Evolutionary conservation across 2,888 invertebrate species (phyloP), one percentile per base, ranked within the genome.

Genomic region (Cryptophagus acutangulus): DNA sequence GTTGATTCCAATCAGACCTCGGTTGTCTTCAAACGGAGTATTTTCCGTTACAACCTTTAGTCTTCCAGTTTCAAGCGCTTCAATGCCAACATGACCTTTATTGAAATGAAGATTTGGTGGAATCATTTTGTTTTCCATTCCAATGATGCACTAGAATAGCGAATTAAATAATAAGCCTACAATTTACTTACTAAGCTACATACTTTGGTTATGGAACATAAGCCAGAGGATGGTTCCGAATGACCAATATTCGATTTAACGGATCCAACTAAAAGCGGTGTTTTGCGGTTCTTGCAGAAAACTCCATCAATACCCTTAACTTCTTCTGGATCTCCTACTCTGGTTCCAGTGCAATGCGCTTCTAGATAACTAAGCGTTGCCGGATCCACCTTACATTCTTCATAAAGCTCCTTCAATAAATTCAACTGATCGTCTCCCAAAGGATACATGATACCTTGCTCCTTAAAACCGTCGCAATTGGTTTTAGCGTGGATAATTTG

Each of bases 221-320:
- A 71, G 5, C 91, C 87, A 3, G 88, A 87, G 1, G 81, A 80
- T 1, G 93, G 86, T 63, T 96, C 96, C 0, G 88, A 79, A 67
- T 96, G 96, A 0, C 96, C 96, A 65, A 94, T 76, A 68, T 94
- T 96, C 0, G 93, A 92, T 65, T 96, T 96, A 18, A 93, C 82
- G 0, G 94, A 90, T 1, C 95, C 95, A 42, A 96, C 85, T 34
- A 79, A 70, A 0, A 94, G 85, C 0, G 77, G 81, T 8, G 33
- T 44, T 0, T 75, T 78, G n/a, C 92, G 76, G 14, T 79, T 79
- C 2, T 77, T 75, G 59, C 87, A 87, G 63, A 92, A 81, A 18
- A 87, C 77, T 52, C 82, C 82, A 34, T 87, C 84, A 35, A 96
- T 80, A 0, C 90, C 87, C 51, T 81, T 74, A 40, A 91, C 73